A percentile compares a stretch with the other conserved stretches of the same genome.
phyloP scores from a whole-genome alignment of 2,797 vertebrate species.

The Taenioides sp. region DNA sequence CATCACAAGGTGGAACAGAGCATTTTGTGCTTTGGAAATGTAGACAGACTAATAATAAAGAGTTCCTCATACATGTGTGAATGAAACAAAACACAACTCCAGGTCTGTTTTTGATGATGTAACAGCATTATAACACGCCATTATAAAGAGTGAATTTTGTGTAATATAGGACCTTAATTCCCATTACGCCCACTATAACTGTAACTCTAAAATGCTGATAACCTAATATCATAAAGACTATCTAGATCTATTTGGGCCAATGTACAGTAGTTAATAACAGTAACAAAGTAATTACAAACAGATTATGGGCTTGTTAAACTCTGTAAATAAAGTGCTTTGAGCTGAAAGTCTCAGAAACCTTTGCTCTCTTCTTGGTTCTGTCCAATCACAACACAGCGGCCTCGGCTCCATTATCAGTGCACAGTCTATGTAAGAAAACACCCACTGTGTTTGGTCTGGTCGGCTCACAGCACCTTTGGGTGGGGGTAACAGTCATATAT shows the following conservation, averaged over 20 bases:
- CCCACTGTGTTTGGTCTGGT: not conserved
- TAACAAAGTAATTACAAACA: not conserved
- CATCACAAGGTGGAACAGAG: too few species aligned
- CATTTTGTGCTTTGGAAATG: too few species aligned
- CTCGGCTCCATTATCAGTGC: conserved; percentile 1
- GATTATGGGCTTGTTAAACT: not conserved
- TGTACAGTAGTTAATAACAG: not conserved
- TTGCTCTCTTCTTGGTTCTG: conserved; percentile 30
- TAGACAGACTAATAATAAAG: too few species aligned
- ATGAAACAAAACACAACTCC: too few species aligned
- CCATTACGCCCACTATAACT: not conserved
- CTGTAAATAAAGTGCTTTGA: not conserved
- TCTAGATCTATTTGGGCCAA: not conserved
- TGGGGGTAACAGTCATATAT: not conserved
- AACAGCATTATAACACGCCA: too few species aligned
- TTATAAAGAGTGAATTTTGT: too few species aligned
- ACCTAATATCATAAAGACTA: not conserved
- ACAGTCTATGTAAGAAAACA: not conserved
- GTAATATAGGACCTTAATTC: not conserved
- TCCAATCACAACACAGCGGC: conserved; percentile 8
- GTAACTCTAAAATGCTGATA: not conserved
- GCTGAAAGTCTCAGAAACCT: conserved; percentile 31
- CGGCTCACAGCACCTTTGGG: not conserved
- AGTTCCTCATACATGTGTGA: too few species aligned
- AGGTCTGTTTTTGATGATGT: too few species aligned